phyloP scores from a whole-genome alignment of 2,797 vertebrate genomes.

The Merluccius polli region DNA sequence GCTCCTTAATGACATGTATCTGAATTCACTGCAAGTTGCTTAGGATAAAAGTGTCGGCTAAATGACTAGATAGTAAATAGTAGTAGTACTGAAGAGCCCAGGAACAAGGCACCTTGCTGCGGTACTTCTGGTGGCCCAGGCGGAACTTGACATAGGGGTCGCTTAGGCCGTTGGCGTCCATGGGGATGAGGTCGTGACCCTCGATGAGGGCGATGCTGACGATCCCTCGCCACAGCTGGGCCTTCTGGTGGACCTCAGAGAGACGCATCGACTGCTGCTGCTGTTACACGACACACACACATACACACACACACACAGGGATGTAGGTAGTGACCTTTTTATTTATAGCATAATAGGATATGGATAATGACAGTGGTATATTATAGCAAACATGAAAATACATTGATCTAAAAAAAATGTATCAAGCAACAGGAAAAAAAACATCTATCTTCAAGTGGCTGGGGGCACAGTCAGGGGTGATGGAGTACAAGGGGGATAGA shows the following conservation, averaged over 20 bases:
- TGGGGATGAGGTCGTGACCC: conserved; percentile 79
- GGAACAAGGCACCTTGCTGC: conserved; percentile 80
- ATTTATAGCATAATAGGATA: background rate
- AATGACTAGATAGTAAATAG: background rate
- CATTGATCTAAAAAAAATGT: background rate
- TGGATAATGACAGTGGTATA: background rate
- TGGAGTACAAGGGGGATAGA: background rate
- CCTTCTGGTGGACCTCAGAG: conserved; percentile 80
- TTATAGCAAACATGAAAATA: background rate
- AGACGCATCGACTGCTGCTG: conserved; percentile 82
- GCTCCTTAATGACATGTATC: background rate
- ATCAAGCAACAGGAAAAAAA: background rate
- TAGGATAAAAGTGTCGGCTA: no score
- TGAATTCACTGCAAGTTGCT: background rate
- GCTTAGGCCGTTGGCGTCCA: conserved; percentile 86
- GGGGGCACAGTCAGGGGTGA: background rate
- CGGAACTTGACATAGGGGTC: conserved; percentile 91
- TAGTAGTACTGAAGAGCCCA: background rate
- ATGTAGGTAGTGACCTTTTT: background rate
- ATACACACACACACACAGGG: background rate
- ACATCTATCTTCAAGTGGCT: background rate
- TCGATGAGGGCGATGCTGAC: conserved; percentile 86
- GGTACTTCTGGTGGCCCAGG: conserved; percentile 87
- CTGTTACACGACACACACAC: conserved; percentile 62
- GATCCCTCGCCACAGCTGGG: conserved; percentile 86